Evolutionary conservation across 2,797 vertebrate species (phyloP), one percentile per base, ranked within the genome.

Genomic region (Gallinago nigripennis): DNA sequence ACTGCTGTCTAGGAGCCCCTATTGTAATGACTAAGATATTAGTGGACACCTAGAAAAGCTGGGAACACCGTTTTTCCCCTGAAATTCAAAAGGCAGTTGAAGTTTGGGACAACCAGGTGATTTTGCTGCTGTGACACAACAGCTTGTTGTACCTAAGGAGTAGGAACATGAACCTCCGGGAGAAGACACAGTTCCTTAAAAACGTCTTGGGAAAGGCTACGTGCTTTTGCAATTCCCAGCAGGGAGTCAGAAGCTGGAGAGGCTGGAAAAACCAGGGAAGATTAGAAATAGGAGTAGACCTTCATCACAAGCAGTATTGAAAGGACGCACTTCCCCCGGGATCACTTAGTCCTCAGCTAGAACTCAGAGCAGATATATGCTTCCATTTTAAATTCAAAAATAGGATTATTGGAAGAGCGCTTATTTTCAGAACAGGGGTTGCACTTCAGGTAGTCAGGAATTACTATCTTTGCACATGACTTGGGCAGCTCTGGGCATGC

Each of bases 381-480:
- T 43, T 51, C 56, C 20, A 15, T 37, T 48, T 35, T 6, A 46
- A 93, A 66, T 4, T 11, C 6, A 8, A 85, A 48, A 75, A 45
- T 53, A 8, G 10, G 27, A 30, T 17, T 10, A 2, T 1, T 19
- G 54, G n/a, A 66, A 37, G n/a, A 69, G 27, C 2, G 1, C 4
- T 48, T 16, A 1, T 60, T 48, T 90, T 35, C 43, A 82, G 58
- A 69, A 54, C 4, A 18, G 3, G 4, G 8, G 11, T 2, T 51
- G 51, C 23, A 45, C 41, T 58, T 39, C 9, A 11, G 13, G 21
- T 33, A 75, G 37, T 16, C 54, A 86, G 30, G 37, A 71, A 78
- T 11, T 2, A 73, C 27, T 6, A 54, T 17, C 54, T 54, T 58
- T 39, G 39, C 31, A 68, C 4, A 4, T 18, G 10, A 50, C 18